These are phyloP conservation scores for Nesometra sesokonis DNA, from an alignment of 35 echinoderm and acorn worm species.

Conservation along the genomic window DNA sequence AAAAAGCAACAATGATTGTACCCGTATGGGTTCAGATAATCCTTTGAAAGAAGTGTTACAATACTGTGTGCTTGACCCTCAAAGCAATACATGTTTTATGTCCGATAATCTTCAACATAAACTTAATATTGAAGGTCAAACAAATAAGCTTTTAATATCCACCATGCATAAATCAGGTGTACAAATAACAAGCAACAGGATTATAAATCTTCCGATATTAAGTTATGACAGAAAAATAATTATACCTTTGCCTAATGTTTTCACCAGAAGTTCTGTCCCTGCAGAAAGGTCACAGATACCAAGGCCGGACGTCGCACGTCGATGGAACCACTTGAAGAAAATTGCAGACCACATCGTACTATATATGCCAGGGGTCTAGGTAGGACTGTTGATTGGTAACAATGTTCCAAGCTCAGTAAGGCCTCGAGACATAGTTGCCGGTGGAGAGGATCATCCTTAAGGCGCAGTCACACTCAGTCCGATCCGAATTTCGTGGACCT, in stretches of 20 bases:
- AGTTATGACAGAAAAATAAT: background rate
- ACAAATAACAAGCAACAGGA: background rate
- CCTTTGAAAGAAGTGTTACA: background rate
- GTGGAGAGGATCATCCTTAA: slow-evolving; percentile 29
- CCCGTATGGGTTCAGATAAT: slow-evolving; percentile 4
- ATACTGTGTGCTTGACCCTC: slow-evolving; percentile 29
- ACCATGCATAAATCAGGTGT: slow-evolving; percentile 16
- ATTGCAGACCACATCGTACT: slow-evolving; percentile 10
- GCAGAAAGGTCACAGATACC: slow-evolving; percentile 21
- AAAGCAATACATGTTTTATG: slow-evolving; percentile 12
- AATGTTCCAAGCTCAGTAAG: background rate
- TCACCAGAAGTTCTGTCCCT: background rate
- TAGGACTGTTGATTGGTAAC: slow-evolving; percentile 24
- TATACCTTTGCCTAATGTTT: slow-evolving; percentile 1
- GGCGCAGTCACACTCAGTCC: too few species aligned
- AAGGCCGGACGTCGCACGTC: background rate
- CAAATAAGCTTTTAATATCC: background rate
- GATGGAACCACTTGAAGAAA: background rate
- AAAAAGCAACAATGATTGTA: too few species aligned
- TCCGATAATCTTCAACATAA: background rate
- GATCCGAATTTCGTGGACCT: too few species aligned
- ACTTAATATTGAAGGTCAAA: slow-evolving; percentile 1
- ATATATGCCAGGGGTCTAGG: background rate
- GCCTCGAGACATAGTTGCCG: slow-evolving; percentile 13
- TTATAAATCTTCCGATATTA: slow-evolving; percentile 3